Conservation (phyloP, 2,888 invertebrate species). For the Herminia tarsipennalis region DNA sequence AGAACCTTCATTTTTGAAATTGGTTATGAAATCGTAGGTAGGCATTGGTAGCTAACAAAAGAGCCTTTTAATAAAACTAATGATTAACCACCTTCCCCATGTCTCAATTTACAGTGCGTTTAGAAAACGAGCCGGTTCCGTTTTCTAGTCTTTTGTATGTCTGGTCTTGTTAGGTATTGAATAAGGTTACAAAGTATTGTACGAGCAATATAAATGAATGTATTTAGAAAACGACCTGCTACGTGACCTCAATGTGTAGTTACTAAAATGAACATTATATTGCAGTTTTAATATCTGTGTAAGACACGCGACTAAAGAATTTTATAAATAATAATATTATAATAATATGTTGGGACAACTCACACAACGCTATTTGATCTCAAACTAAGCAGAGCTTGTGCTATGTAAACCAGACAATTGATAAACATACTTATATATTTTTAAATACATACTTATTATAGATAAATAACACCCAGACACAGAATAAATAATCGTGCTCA, state of each 20-base stretch:
- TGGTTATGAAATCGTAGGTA: too few relatives aligned
- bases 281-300: not conserved
- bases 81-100: not conserved
- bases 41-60: not conserved
- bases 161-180: slow-evolving; percentile 18
- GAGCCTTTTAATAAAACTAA: not conserved
- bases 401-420: too few relatives aligned
- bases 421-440: too few relatives aligned
- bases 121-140: slow-evolving; percentile 11
- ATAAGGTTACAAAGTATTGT: slow-evolving; percentile 44
- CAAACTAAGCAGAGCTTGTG: too few relatives aligned
- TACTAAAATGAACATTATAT: slow-evolving; percentile 15
- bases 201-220: slow-evolving; percentile 14
- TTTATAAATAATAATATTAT: too few relatives aligned
- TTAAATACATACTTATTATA: too few relatives aligned
- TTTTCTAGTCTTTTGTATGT: slow-evolving; percentile 19
- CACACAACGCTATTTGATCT: too few relatives aligned
- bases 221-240: slow-evolving; percentile 37
- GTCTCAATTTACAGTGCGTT: slow-evolving; percentile 7
- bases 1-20: too few relatives aligned
- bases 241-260: slow-evolving; percentile 31
- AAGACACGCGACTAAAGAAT: not conserved
- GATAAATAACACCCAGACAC: too few relatives aligned
- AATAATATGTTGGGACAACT: too few relatives aligned
- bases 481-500: too few relatives aligned